Conservation (phyloP, 2,113 vertebrate genomes). For the Triplophysa dalaica region DNA sequence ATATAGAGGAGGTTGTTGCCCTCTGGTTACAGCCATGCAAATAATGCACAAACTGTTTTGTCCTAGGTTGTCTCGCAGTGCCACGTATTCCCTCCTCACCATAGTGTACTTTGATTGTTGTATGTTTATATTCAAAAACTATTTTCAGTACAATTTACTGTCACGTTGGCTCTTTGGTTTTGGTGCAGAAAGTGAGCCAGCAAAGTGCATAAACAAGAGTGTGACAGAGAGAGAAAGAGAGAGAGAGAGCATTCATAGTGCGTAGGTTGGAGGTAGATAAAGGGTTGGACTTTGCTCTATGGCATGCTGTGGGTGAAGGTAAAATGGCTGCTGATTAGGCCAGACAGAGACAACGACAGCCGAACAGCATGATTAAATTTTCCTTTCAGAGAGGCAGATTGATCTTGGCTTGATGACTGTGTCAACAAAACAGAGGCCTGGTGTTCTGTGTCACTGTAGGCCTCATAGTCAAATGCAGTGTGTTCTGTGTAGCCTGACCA, state of each 20-base stretch:
- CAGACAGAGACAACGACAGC: conserved; percentile 56
- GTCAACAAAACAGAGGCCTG: conserved; percentile 46
- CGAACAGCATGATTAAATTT: conserved; percentile 69
- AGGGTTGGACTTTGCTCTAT: conserved; percentile 72
- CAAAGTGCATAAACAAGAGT: conserved; percentile 27
- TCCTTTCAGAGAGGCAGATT: conserved; percentile 57
- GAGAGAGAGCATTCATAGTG: conserved; percentile 41
- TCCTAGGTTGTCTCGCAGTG: not conserved
- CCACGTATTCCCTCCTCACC: not conserved
- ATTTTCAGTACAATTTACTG: conserved; percentile 11
- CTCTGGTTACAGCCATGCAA: not conserved
- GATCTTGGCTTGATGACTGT: conserved; percentile 52
- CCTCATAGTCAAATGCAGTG: conserved; percentile 33
- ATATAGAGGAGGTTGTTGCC: no score
- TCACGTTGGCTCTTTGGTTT: conserved; percentile 19
- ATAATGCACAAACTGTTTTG: not conserved
- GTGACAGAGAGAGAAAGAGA: conserved; percentile 31
- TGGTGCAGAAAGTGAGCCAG: conserved; percentile 22
- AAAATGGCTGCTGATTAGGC: conserved; percentile 71
- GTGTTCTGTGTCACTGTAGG: conserved; percentile 24
- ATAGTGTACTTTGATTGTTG: not conserved
- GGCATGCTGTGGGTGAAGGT: conserved; percentile 67
- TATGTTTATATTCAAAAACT: not conserved
- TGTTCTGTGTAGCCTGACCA: not conserved
- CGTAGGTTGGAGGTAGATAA: conserved; percentile 62